Evolutionary conservation across 2,888 invertebrate genomes (phyloP).

Genomic region (Eilema griseolum): DNA sequence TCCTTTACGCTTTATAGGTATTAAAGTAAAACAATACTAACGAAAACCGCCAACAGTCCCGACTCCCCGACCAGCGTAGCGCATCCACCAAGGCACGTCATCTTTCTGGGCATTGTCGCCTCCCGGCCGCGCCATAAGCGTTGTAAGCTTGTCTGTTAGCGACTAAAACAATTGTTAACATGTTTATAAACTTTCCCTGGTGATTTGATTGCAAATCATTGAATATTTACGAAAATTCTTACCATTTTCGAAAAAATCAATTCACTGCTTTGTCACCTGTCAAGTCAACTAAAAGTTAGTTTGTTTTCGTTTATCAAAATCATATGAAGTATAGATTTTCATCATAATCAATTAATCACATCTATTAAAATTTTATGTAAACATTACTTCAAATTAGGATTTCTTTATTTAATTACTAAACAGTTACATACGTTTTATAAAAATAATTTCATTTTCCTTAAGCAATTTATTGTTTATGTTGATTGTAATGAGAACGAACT

Average conservation of each 20-base stretch:
- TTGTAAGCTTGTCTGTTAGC: conserved; percentile 92
- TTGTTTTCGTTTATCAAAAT: conserved; percentile 25
- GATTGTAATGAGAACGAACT: conserved; percentile 1
- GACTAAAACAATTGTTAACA: conserved; percentile 85
- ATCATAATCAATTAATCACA: background rate
- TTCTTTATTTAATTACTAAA: background rate
- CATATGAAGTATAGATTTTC: background rate
- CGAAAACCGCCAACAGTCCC: conserved; percentile 95
- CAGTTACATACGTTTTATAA: background rate
- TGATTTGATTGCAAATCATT: conserved; percentile 37
- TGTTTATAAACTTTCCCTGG: conserved; percentile 39
- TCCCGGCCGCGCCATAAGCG: conserved; percentile 93
- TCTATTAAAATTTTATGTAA: background rate
- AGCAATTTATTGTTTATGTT: background rate
- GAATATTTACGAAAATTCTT: conserved; percentile 64
- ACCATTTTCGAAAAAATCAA: conserved; percentile 86
- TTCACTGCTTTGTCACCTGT: conserved; percentile 78
- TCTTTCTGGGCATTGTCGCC: conserved; percentile 92
- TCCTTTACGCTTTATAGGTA: conserved; percentile 24
- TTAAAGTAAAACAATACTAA: conserved; percentile 83
- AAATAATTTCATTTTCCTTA: no score
- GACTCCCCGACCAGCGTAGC: conserved; percentile 93
- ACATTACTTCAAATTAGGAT: background rate
- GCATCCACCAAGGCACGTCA: conserved; percentile 96
- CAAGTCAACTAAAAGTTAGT: conserved; percentile 52